A percentile compares a stretch with the other conserved stretches of the same genome.
Conservation (phyloP, 2,113 vertebrate genomes). For the Pycnonotus jocosus region DNA sequence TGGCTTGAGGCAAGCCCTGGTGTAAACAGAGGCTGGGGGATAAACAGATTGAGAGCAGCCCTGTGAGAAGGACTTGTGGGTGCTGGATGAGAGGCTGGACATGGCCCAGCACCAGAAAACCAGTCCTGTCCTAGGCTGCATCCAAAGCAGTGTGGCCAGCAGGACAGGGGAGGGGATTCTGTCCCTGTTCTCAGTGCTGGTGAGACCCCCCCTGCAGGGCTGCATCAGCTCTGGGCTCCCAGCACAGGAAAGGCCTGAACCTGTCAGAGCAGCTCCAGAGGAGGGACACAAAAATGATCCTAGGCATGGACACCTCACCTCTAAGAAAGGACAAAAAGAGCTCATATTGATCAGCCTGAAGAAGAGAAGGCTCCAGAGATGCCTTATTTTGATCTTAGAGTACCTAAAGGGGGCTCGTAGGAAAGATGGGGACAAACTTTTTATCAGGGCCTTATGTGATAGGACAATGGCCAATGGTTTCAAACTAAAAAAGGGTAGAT, state of each 20-base stretch:
- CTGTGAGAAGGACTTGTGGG: fast-evolving
- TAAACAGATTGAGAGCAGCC: not conserved
- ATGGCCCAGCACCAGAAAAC: not conserved
- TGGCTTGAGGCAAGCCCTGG: not conserved
- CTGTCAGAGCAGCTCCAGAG: not conserved
- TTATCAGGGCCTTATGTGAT: not conserved
- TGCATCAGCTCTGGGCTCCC: not conserved
- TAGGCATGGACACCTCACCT: not conserved
- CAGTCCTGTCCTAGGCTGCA: too few relatives aligned
- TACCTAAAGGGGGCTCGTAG: too few relatives aligned
- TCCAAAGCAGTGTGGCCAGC: fast-evolving
- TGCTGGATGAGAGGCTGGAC: not conserved
- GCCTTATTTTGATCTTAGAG: not conserved
- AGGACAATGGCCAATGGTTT: not conserved
- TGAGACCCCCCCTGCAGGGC: not conserved
- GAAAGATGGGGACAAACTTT: not conserved
- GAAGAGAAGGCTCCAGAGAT: not conserved
- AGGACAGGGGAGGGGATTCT: not conserved
- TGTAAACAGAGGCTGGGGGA: too few relatives aligned
- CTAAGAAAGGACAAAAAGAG: not conserved
- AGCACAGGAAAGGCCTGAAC: not conserved
- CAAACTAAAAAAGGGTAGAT: not conserved
- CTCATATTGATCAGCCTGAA: not conserved
- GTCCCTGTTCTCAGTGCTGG: too few relatives aligned
- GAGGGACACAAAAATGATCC: fast-evolving